Evolutionary conservation across 2,113 vertebrate genomes (phyloP).

Genomic region (Saimiri boliviensis): DNA sequence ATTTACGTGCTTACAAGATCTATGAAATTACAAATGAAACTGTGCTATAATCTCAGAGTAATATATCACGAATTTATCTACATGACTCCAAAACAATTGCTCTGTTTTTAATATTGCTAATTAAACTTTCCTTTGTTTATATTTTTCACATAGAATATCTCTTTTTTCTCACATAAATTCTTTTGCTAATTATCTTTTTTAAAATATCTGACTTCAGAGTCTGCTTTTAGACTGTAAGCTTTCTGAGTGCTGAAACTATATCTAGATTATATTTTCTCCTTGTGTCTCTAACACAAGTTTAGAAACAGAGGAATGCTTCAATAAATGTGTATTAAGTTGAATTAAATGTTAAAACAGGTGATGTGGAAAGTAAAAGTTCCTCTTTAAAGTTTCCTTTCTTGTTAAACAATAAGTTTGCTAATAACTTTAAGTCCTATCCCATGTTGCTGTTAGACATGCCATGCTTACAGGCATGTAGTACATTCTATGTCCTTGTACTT

Average conservation of each 20-base stretch:
- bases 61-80: not conserved
- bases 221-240: not conserved
- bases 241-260: not conserved
- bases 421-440: too few relatives aligned
- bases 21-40: not conserved
- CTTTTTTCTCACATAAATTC: not conserved
- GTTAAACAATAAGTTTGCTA: too few relatives aligned
- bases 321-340: not conserved
- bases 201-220: not conserved
- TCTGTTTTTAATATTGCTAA: not conserved
- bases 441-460: too few relatives aligned
- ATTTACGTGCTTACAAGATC: conserved; percentile 9
- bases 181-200: not conserved
- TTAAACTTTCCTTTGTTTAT: not conserved
- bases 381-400: too few relatives aligned
- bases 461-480: too few relatives aligned
- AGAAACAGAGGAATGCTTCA: not conserved
- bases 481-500: too few relatives aligned
- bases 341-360: not conserved
- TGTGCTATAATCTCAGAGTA: not conserved
- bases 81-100: not conserved
- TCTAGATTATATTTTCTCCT: not conserved
- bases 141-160: conserved; percentile 30
- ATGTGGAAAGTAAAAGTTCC: too few relatives aligned
- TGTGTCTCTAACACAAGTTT: not conserved